A percentile compares a stretch with the other conserved stretches of the same genome.
These are phyloP conservation scores for Leptinotarsa peninsularis DNA, from an alignment of 2,888 invertebrate genomes.

Conservation along the genomic window DNA sequence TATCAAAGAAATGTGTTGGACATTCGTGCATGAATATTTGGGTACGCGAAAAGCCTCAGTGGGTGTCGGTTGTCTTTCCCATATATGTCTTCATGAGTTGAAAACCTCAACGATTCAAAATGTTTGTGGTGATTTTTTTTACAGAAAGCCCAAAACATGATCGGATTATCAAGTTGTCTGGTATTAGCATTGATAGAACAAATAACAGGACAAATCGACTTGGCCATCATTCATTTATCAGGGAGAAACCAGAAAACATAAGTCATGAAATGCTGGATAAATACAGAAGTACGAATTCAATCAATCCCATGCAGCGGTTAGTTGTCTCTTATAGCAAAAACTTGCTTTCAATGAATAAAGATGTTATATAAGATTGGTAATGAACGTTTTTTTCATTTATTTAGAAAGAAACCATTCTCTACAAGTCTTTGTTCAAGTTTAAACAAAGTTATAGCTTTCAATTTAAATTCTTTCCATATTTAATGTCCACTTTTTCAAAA, in stretches of 20 bases:
- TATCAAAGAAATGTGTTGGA: too few species aligned
- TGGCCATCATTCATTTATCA: background rate
- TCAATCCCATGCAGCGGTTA: background rate
- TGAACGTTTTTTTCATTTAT: background rate
- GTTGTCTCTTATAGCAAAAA: background rate
- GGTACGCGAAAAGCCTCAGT: too few species aligned
- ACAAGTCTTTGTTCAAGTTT: background rate
- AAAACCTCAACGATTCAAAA: too few species aligned
- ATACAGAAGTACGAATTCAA: background rate
- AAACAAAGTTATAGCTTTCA: background rate
- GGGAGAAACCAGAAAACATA: background rate
- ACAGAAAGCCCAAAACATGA: too few species aligned
- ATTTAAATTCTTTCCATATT: background rate
- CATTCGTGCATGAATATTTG: too few species aligned
- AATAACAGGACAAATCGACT: background rate
- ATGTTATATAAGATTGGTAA: conserved; percentile 1
- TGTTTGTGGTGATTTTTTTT: too few species aligned
- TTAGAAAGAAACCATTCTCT: background rate
- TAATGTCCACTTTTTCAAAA: background rate
- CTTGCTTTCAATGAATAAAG: background rate
- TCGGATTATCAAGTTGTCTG: too few species aligned
- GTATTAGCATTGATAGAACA: background rate
- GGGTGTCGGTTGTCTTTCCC: too few species aligned
- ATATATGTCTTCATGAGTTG: too few species aligned
- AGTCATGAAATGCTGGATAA: background rate